These are phyloP conservation scores for Platysternon megacephalum DNA, from an alignment of 2,113 vertebrate species.

Conservation along the genomic window DNA sequence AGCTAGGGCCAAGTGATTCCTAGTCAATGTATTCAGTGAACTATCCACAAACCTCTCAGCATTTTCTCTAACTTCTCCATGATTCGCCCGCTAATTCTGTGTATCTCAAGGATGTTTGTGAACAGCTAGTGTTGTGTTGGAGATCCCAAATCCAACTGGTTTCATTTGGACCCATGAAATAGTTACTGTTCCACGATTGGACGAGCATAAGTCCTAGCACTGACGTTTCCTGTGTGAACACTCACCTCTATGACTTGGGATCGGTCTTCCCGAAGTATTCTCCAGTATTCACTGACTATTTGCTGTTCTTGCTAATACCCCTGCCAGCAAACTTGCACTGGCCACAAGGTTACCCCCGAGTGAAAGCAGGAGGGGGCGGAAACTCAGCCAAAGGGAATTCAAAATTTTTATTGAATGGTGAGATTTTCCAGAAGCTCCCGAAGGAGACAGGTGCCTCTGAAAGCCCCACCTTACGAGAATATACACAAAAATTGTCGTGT, in stretches of 20 bases:
- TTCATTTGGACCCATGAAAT: not conserved
- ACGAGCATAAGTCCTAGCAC: not conserved
- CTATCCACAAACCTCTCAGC: not conserved
- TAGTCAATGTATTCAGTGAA: not conserved
- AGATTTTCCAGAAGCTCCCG: not conserved
- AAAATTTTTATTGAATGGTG: not conserved
- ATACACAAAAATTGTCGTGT: not conserved
- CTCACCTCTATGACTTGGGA: not conserved
- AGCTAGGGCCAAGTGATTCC: not conserved
- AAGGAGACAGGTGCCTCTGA: not conserved
- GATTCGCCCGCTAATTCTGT: not conserved
- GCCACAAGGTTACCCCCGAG: not conserved
- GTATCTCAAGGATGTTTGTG: not conserved
- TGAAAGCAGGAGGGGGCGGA: not conserved
- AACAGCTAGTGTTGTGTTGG: not conserved
- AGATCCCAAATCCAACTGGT: not conserved
- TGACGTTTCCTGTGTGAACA: not conserved
- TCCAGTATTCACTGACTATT: too few relatives aligned
- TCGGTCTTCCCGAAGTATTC: not conserved
- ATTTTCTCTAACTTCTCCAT: not conserved
- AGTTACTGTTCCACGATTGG: not conserved
- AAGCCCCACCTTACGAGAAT: not conserved
- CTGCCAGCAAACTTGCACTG: too few relatives aligned
- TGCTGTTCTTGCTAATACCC: too few relatives aligned
- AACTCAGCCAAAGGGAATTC: not conserved